These are phyloP conservation scores for Amphiprion percula DNA, from an alignment of 2,113 vertebrate genomes.

Conservation along the genomic window DNA sequence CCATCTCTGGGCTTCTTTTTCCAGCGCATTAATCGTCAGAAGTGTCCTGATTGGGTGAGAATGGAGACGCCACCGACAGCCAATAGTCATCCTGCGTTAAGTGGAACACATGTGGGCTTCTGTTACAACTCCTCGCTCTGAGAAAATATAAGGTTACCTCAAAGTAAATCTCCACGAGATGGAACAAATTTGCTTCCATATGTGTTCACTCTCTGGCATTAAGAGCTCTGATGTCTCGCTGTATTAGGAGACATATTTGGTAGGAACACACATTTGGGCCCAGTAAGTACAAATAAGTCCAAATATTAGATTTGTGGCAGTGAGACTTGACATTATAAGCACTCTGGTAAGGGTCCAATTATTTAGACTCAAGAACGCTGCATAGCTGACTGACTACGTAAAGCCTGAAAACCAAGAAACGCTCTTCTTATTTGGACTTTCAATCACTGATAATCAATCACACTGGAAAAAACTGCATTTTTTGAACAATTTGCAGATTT, in stretches of 20 bases:
- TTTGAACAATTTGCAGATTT: no score
- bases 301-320: slow-evolving; percentile 64
- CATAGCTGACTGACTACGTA: neutral
- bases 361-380: slow-evolving; percentile 12
- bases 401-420: neutral
- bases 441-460: neutral
- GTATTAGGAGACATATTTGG: slow-evolving; percentile 58
- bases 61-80: slow-evolving; percentile 56
- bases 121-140: slow-evolving; percentile 68
- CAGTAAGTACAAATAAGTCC: slow-evolving; percentile 57
- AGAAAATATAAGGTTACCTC: slow-evolving; percentile 76
- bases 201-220: slow-evolving; percentile 77
- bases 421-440: neutral
- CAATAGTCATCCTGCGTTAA: slow-evolving; percentile 55
- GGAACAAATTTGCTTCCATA: slow-evolving; percentile 74
- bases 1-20: slow-evolving; percentile 63
- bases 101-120: slow-evolving; percentile 59
- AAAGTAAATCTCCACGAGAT: slow-evolving; percentile 70
- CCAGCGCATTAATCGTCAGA: slow-evolving; percentile 50
- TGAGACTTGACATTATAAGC: slow-evolving; percentile 41
- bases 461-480: no score
- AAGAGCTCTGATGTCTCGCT: slow-evolving; percentile 47
- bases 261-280: slow-evolving; percentile 39
- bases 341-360: slow-evolving; percentile 13
- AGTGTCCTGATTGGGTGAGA: slow-evolving; percentile 53